Conservation (phyloP, 2,797 vertebrate genomes). For the Spheniscus humboldti region DNA sequence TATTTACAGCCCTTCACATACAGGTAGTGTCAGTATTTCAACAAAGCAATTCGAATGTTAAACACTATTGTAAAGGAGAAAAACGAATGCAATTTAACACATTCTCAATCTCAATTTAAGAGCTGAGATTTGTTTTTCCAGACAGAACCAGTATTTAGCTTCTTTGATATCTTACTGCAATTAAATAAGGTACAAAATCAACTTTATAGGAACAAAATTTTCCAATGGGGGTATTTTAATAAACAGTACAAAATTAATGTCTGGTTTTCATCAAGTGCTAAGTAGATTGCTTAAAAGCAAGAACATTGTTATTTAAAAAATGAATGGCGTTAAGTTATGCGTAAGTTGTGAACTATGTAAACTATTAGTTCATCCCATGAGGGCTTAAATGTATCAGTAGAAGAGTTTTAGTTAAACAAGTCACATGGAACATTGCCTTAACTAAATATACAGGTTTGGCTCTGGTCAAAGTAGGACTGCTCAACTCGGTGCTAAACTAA, state of each 20-base stretch:
- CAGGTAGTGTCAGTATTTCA: constrained; percentile 9
- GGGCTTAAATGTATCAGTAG: neutral
- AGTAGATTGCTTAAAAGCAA: constrained; percentile 18
- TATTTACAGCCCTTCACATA: constrained; percentile 3
- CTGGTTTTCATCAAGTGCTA: constrained; percentile 36
- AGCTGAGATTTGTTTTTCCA: neutral
- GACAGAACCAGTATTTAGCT: neutral
- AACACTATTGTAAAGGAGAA: neutral
- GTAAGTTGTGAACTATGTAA: constrained; percentile 47
- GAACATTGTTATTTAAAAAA: constrained; percentile 21
- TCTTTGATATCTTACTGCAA: neutral
- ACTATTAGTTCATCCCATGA: constrained; percentile 21
- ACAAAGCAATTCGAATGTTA: neutral
- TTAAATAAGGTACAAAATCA: constrained; percentile 9
- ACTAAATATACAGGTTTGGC: neutral
- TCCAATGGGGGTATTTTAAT: neutral
- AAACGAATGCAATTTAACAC: neutral
- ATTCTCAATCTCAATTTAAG: neutral
- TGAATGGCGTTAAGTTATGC: neutral
- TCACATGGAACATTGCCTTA: neutral
- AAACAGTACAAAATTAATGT: neutral
- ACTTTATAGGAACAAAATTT: neutral
- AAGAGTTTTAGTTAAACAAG: constrained; percentile 6
- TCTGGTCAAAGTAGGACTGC: neutral
- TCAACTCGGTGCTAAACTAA: neutral